phyloP scores from a whole-genome alignment of 2,888 invertebrate genomes.

The Myathropa florea region DNA sequence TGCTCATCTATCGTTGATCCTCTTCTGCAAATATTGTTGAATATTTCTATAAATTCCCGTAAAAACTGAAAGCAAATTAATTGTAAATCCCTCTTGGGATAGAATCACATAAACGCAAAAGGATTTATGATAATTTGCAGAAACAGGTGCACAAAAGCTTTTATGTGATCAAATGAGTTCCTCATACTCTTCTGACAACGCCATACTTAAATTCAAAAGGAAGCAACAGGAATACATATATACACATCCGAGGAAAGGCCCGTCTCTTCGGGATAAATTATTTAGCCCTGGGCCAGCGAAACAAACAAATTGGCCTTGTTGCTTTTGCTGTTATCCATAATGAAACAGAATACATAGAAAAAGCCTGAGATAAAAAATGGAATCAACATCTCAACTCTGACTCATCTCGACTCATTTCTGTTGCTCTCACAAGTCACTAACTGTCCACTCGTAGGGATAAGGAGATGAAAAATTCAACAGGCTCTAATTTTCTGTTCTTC shows the following conservation, averaged over 20 bases:
- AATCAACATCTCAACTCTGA: slow-evolving; percentile 27
- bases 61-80: slow-evolving; percentile 15
- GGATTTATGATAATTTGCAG: slow-evolving; percentile 40
- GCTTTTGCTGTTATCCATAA: slow-evolving; percentile 23
- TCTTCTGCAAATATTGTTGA: neutral
- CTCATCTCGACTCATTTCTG: neutral
- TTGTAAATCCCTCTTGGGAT: neutral
- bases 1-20: no score
- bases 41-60: neutral
- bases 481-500: slow-evolving; percentile 39
- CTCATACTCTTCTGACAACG: neutral
- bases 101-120: slow-evolving; percentile 28
- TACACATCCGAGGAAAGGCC: neutral
- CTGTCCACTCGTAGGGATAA: slow-evolving; percentile 16
- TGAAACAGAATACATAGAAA: slow-evolving; percentile 18
- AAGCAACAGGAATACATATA: neutral
- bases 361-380: slow-evolving; percentile 31
- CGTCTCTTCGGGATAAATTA: slow-evolving; percentile 50
- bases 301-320: slow-evolving; percentile 49
- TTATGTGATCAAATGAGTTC: slow-evolving; percentile 31
- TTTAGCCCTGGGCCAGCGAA: slow-evolving; percentile 27
- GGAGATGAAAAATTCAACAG: slow-evolving; percentile 62
- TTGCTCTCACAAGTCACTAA: neutral
- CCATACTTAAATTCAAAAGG: neutral
- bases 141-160: slow-evolving; percentile 39